Percentiles rank a stretch among this genome's conserved stretches.
These are phyloP conservation scores for Lerema accius DNA, from an alignment of 1,140 invertebrate species.

Conservation along the genomic window DNA sequence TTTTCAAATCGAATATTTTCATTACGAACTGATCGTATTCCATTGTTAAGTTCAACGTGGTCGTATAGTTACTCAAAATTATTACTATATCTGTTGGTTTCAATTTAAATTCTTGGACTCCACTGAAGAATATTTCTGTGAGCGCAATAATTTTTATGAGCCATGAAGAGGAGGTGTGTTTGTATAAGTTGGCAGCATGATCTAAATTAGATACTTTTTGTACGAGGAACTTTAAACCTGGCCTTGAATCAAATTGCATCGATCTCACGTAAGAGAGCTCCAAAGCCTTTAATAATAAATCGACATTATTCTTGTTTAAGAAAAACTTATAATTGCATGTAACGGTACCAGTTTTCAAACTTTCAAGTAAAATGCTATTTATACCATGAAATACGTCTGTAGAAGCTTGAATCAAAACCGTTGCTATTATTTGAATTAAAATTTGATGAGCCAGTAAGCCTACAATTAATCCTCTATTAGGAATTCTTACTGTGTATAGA, in stretches of 20 bases:
- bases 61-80: constrained; percentile 84
- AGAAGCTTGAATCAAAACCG: constrained; percentile 87
- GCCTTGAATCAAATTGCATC: constrained; percentile 93
- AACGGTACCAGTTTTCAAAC: constrained; percentile 82
- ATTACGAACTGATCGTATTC: constrained; percentile 83
- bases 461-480: constrained; percentile 93
- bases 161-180: constrained; percentile 95
- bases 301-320: constrained; percentile 83
- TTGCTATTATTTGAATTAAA: constrained; percentile 94
- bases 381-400: constrained; percentile 85
- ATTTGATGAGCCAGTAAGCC: constrained; percentile 96
- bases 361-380: constrained; percentile 83
- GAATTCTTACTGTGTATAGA: constrained; percentile 91
- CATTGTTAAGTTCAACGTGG: constrained; percentile 79
- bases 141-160: constrained; percentile 94
- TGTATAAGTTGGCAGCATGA: constrained; percentile 95
- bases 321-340: constrained; percentile 81
- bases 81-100: constrained; percentile 86
- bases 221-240: constrained; percentile 95
- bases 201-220: constrained; percentile 96
- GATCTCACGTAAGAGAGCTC: constrained; percentile 91
- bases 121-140: constrained; percentile 90
- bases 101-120: constrained; percentile 84
- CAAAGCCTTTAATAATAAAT: constrained; percentile 89
- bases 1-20: constrained; percentile 84